phyloP scores from a whole-genome alignment of 1,140 invertebrate genomes.

The Cyphomyrmex costatus region DNA sequence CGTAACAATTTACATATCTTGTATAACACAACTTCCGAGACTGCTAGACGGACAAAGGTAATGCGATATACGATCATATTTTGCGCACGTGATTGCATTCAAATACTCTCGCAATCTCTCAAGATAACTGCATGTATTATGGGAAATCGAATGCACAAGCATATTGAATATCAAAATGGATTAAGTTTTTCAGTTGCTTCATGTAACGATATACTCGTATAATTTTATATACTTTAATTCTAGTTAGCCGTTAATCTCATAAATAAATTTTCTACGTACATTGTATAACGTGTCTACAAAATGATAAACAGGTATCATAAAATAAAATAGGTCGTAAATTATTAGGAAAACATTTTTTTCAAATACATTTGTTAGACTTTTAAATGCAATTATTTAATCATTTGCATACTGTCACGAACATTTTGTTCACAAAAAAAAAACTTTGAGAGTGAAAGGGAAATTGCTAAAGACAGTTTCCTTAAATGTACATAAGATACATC shows the following conservation, averaged over 20 bases:
- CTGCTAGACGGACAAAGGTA: slow-evolving; percentile 1
- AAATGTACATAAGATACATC: background rate
- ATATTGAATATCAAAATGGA: background rate
- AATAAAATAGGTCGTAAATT: background rate
- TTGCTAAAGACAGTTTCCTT: background rate
- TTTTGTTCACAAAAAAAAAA: slow-evolving; percentile 4
- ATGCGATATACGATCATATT: slow-evolving; percentile 12
- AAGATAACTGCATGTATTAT: no score
- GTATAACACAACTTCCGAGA: slow-evolving; percentile 33
- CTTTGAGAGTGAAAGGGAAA: background rate
- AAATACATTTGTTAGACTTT: background rate
- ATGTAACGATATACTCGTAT: background rate
- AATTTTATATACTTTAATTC: no score
- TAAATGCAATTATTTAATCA: background rate
- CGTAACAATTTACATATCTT: slow-evolving; percentile 59
- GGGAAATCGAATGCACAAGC: background rate
- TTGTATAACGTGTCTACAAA: no score
- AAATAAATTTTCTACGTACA: no score
- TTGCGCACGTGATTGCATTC: slow-evolving; percentile 17
- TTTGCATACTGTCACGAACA: slow-evolving; percentile 2
- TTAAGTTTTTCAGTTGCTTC: background rate
- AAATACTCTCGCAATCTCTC: slow-evolving; percentile 25
- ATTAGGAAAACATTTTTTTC: background rate
- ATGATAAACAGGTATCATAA: background rate
- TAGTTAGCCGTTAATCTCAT: no score